Evolutionary conservation across 2,888 invertebrate genomes (phyloP).

Genomic region (Polymixis flavicincta): DNA sequence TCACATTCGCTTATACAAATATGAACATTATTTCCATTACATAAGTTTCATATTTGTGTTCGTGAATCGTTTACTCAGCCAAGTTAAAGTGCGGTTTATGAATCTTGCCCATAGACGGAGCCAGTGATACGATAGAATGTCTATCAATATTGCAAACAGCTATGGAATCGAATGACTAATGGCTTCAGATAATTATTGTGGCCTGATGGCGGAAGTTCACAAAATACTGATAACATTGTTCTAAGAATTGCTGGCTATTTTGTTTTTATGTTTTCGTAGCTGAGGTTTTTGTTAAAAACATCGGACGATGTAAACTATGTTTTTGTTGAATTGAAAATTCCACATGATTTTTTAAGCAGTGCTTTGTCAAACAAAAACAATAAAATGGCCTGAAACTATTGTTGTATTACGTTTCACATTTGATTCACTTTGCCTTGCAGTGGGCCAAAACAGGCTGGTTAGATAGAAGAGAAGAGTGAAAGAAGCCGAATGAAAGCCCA

Average conservation of each 20-base stretch:
- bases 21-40: neutral
- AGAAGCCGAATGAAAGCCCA: neutral
- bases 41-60: neutral
- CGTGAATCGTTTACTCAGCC: neutral
- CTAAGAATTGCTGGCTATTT: constrained; percentile 16
- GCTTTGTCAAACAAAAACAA: neutral
- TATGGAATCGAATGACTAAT: constrained; percentile 31
- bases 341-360: neutral
- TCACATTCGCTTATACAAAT: too few relatives aligned
- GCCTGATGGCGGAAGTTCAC: constrained; percentile 27
- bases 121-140: neutral
- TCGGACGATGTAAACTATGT: neutral
- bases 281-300: neutral
- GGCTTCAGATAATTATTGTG: constrained; percentile 25
- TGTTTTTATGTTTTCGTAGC: constrained; percentile 8
- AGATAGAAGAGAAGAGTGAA: neutral
- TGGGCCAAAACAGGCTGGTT: too few relatives aligned
- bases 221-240: constrained; percentile 39
- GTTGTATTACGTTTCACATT: too few relatives aligned
- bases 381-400: too few relatives aligned
- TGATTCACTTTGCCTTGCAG: neutral
- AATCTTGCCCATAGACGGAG: neutral
- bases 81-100: neutral
- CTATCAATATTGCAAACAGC: constrained; percentile 22
- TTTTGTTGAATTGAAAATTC: neutral